Conservation (phyloP, 2,113 vertebrate genomes). For the Falcunculus frontatus region DNA sequence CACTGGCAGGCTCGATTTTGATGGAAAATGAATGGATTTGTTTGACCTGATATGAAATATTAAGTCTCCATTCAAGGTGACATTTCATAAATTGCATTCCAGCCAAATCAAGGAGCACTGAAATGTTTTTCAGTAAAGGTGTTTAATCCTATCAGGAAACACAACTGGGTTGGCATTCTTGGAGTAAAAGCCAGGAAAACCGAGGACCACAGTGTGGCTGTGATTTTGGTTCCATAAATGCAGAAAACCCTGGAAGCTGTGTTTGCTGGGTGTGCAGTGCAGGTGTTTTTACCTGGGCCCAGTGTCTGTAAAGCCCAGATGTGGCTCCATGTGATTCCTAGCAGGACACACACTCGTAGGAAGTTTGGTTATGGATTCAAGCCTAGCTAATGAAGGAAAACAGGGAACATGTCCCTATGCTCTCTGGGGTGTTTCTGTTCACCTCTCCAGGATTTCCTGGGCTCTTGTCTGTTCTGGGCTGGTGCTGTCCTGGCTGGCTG, state of each 20-base stretch:
- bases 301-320: neutral
- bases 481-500: neutral
- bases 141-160: neutral
- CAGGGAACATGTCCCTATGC: fast-evolving
- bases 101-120: neutral
- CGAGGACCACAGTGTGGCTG: neutral
- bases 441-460: neutral
- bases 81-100: neutral
- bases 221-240: neutral
- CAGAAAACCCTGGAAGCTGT: neutral
- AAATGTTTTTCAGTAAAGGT: neutral
- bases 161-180: neutral
- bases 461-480: neutral
- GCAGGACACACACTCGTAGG: fast-evolving
- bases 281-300: neutral
- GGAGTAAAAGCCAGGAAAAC: neutral
- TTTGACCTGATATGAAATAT: neutral
- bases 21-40: neutral
- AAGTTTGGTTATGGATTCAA: neutral
- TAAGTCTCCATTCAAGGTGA: neutral
- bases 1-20: neutral
- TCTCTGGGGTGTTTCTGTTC: neutral
- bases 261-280: neutral
- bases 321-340: neutral
- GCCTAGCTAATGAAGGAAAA: neutral